Percentiles rank a stretch among this genome's conserved stretches.
Conservation (phyloP, 2,797 vertebrate species). For the Emys orbicularis region DNA sequence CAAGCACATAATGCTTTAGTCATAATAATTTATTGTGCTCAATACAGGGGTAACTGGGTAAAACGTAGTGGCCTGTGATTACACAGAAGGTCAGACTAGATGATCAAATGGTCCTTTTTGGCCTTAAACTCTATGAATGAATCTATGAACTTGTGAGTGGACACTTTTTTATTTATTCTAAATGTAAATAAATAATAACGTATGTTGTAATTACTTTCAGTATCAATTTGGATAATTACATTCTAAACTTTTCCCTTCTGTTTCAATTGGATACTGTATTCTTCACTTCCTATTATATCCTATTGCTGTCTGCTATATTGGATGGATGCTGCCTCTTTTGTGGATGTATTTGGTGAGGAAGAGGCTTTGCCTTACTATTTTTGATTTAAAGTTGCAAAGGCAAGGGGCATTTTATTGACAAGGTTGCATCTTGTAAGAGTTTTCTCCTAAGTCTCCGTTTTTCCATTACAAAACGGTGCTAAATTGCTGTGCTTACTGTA, state of each 20-base stretch:
- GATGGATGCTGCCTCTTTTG: neutral
- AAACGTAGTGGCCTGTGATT: neutral
- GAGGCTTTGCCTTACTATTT: neutral
- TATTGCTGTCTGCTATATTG: neutral
- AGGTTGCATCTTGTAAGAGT: neutral
- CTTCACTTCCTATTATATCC: neutral
- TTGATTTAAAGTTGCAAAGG: neutral
- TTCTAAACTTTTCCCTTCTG: neutral
- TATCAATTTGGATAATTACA: neutral
- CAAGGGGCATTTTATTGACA: neutral
- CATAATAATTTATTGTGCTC: neutral
- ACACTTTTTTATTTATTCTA: neutral
- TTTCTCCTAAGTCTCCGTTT: neutral
- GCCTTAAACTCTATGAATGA: neutral
- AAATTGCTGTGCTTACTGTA: conserved; percentile 4
- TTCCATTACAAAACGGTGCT: neutral
- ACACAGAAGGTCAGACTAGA: neutral
- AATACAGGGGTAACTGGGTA: neutral
- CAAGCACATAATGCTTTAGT: too few relatives aligned
- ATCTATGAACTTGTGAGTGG: neutral
- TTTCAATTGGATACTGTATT: neutral
- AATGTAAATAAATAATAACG: neutral
- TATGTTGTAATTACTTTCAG: neutral
- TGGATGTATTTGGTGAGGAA: neutral
- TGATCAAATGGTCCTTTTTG: neutral